Evolutionary conservation across 1,140 invertebrate genomes (phyloP), one percentile per base, ranked within the genome.

Genomic region (Whitmania pigra): DNA sequence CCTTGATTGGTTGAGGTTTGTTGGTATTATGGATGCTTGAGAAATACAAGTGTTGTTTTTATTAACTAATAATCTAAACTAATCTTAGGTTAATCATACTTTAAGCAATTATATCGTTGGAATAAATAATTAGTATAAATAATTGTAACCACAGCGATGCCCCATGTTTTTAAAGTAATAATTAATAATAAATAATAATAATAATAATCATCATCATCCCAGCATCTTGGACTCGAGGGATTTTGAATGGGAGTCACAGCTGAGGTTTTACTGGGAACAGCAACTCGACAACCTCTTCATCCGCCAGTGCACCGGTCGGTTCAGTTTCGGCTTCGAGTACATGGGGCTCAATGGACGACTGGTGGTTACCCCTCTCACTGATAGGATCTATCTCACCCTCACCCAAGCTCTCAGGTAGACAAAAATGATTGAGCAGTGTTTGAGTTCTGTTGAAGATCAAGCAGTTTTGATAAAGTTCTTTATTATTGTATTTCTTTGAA

Each of bases 291-390:
- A 92, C 76, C 79, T 93, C 6, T 86, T 88, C 78, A 87, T 93
- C 11, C 83, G 87, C 66, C 92, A 94, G 77, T 94, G 91, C 78
- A 90, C 89, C 0, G 91, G 90, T 53, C 80, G 83, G 31, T 94
- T 94, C 79, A 88, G 92, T 72, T 94, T 93, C 78, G 92, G 92
- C 20, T 94, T 93, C 77, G 92, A 94, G 79, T 94, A 94, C 78
- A 93, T 94, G 91, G 93, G 93, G 0, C 82, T 94, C 0, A 93
- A 93, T 82, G 91, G 90, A 2, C 86, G 91, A 73, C 83, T 94
- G 57, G 91, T 95, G 2, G 90, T 94, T 22, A 94, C 92, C 0
- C 91, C 92, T 6, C 81, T 94, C 4, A 94, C 92, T 2, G 93
- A 94, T 80, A 29, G 92, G 73, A 93, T 94, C 75, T 94, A 93